These are phyloP conservation scores for Oncorhynchus clarkii DNA, from an alignment of 2,113 vertebrate genomes.

Conservation along the genomic window DNA sequence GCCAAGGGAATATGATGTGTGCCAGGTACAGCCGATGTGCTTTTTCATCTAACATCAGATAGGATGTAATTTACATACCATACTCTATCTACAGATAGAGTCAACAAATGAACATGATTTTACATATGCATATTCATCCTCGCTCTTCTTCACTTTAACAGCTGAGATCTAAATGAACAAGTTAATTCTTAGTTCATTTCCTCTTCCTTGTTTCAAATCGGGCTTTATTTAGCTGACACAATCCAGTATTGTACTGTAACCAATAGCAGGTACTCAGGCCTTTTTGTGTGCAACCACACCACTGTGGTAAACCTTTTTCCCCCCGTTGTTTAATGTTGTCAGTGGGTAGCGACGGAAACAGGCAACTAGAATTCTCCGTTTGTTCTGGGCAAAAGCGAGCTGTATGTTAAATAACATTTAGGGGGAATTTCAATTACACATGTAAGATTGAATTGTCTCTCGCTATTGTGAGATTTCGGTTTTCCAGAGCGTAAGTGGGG, in stretches of 20 bases:
- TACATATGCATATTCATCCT: background rate
- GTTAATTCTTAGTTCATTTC: background rate
- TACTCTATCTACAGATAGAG: background rate
- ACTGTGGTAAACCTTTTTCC: no score
- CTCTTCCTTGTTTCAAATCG: background rate
- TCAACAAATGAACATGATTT: no score
- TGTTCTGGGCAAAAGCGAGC: background rate
- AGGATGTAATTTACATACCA: background rate
- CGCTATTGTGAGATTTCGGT: background rate
- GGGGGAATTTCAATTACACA: conserved; percentile 49
- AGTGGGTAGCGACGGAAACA: background rate
- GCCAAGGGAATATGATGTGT: background rate
- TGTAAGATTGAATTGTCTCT: conserved; percentile 36
- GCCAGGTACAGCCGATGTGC: background rate
- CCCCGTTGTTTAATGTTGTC: background rate
- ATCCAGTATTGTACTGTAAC: background rate
- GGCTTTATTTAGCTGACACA: background rate
- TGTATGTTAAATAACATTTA: conserved; percentile 43
- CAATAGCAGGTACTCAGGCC: background rate
- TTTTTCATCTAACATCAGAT: background rate
- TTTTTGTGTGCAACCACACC: background rate
- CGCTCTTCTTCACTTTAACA: background rate
- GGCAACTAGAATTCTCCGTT: background rate
- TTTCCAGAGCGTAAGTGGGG: background rate
- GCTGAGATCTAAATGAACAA: background rate